A percentile compares a stretch with the other conserved stretches of the same genome.
Conservation (phyloP, 1,140 invertebrate genomes). For the Orchesella cincta region DNA sequence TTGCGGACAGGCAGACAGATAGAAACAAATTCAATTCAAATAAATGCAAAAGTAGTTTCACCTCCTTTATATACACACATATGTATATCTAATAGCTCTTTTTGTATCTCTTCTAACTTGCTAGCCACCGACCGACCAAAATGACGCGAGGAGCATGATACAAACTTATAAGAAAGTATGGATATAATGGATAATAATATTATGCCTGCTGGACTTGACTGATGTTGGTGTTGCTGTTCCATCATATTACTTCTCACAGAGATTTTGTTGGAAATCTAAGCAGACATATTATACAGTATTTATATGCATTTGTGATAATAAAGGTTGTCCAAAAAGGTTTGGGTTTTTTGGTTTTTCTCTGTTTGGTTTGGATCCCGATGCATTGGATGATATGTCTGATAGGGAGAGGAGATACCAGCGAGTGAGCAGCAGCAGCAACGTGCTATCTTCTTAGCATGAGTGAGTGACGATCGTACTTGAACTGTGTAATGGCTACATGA, state of each 20-base stretch:
- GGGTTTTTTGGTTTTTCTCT: conserved; percentile 1
- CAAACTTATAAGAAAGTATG: too few relatives aligned
- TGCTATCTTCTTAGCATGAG: background rate
- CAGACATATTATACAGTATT: conserved; percentile 4
- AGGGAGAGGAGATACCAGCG: background rate
- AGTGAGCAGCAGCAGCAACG: background rate
- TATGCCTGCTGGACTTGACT: background rate
- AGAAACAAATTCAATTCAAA: conserved; percentile 8
- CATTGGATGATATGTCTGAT: too few relatives aligned
- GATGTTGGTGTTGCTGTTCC: conserved; percentile 5
- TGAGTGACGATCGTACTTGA: conserved; percentile 7
- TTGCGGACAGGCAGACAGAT: background rate
- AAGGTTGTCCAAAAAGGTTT: conserved; percentile 21
- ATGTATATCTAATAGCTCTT: too few relatives aligned
- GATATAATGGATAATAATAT: too few relatives aligned
- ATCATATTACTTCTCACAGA: background rate
- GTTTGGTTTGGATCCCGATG: background rate
- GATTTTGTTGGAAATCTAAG: background rate
- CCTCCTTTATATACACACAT: background rate
- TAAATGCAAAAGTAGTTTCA: conserved; percentile 3
- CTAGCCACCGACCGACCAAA: too few relatives aligned
- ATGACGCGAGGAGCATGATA: too few relatives aligned
- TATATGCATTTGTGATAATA: conserved; percentile 5
- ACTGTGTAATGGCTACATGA: conserved; percentile 17
- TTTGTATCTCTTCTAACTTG: too few relatives aligned